Evolutionary conservation across 2,797 vertebrate genomes (phyloP).

Genomic region (Emydoidea blandingii): DNA sequence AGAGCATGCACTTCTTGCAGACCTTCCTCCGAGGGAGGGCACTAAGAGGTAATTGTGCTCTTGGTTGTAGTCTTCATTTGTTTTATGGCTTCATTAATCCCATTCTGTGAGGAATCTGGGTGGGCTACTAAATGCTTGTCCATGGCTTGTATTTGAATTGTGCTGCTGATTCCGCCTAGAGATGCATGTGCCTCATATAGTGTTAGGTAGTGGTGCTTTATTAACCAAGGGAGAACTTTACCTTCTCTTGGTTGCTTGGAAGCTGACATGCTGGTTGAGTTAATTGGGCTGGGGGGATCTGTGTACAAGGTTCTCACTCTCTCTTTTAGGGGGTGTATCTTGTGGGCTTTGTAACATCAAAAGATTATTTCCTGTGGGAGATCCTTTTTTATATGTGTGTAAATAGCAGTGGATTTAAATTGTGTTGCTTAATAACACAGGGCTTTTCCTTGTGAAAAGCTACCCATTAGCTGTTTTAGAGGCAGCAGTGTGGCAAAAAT

Average conservation of each 20-base stretch:
- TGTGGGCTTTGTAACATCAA: background rate
- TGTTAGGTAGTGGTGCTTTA: background rate
- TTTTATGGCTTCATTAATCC: slow-evolving; percentile 49
- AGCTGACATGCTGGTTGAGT: background rate
- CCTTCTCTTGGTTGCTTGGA: fast-evolving
- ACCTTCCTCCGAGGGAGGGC: slow-evolving; percentile 77
- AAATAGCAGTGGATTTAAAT: background rate
- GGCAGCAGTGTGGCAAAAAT: background rate
- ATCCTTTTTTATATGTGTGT: background rate
- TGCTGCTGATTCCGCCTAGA: background rate
- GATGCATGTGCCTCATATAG: background rate
- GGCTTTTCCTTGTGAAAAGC: background rate
- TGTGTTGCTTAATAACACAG: background rate
- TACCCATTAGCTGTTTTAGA: background rate
- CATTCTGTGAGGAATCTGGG: fast-evolving
- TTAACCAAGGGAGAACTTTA: background rate
- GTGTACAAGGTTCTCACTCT: background rate
- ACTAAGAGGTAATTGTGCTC: slow-evolving; percentile 74
- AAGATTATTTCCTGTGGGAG: background rate
- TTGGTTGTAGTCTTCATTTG: slow-evolving; percentile 4
- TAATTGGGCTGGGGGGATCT: background rate
- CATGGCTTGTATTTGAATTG: background rate
- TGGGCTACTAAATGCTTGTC: background rate
- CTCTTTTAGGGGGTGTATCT: background rate
- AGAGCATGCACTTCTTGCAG: slow-evolving; percentile 79